Evolutionary conservation across 2,113 vertebrate species (phyloP), one percentile per base, ranked within the genome.

Genomic region (Rostratula benghalensis): DNA sequence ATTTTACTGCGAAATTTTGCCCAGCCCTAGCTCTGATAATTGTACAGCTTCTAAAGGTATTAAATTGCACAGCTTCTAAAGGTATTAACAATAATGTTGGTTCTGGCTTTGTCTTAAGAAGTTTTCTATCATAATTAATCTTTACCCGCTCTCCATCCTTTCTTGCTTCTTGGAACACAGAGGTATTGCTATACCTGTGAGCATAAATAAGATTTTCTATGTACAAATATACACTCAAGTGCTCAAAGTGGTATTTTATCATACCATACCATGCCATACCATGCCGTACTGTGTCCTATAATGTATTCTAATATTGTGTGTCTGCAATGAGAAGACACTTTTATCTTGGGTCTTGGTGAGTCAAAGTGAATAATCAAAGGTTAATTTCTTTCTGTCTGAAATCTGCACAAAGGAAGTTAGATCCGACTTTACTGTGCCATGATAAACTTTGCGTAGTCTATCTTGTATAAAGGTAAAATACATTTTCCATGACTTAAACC

Each of bases 401-500:
- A 96, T 97, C 90, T 88, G 89, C 95, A 78, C 27, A 15, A 83
- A 89, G 87, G 90, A 93, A 97, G 82, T 97, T 96, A 97, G 94
- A 89, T 96, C 89, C 43, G 83, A 93, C 96, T 98, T 97, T 97
- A 95, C 95, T 92, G 89, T 74, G 82, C 93, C 70, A 85, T 50
- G 39, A 96, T 98, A 97, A 98, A 98, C 97, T 97, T 97, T 93
- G 96, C 41, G 50, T 70, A 95, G 96, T 97, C 88, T 97, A 96
- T 96, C 93, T 97, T 96, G 82, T 96, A 97, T 84, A 97, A 98
- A 88, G 89, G 93, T 98, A 97, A 98, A 98, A 97, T 93, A 95
- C 95, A 97, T 98, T 98, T 97, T 96, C 94, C 97, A 95, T 98
- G 97, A 98, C 98, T 98, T 98, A 97, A 97, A 97, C 92, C 95